A percentile compares a stretch with the other conserved stretches of the same genome.
phyloP scores from a whole-genome alignment of 2,888 invertebrate species.

The Lithophane leautieri region DNA sequence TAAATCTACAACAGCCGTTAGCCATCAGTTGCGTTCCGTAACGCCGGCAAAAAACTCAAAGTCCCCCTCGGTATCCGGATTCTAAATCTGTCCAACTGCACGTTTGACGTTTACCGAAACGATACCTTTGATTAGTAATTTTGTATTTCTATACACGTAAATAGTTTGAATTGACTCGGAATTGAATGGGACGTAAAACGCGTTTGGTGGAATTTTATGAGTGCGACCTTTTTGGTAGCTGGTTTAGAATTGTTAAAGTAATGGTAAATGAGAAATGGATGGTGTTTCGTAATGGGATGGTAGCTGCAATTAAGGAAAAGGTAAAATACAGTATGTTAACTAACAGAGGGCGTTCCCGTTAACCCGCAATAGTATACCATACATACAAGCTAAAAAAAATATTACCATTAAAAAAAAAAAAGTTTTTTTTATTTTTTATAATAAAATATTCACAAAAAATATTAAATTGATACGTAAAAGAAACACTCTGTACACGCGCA shows the following conservation, averaged over 20 bases:
- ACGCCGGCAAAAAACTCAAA: conserved; percentile 78
- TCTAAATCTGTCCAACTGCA: conserved; percentile 82
- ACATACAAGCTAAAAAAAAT: too few species aligned
- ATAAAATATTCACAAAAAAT: too few species aligned
- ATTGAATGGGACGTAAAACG: conserved; percentile 63
- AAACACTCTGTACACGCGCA: too few species aligned
- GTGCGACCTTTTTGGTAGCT: conserved; percentile 45
- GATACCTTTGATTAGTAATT: conserved; percentile 79
- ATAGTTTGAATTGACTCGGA: conserved; percentile 56
- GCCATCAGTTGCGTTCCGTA: conserved; percentile 74
- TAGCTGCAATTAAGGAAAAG: conserved; percentile 26
- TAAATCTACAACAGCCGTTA: conserved; percentile 59
- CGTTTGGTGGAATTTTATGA: conserved; percentile 56
- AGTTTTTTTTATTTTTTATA: too few species aligned
- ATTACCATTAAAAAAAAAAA: too few species aligned
- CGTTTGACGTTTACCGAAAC: conserved; percentile 78
- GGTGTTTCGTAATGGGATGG: conserved; percentile 10
- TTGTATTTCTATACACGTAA: conserved; percentile 68
- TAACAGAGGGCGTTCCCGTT: too few species aligned
- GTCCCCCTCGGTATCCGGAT: conserved; percentile 84
- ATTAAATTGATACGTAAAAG: too few species aligned
- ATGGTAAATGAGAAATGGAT: conserved; percentile 45
- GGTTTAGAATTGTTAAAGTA: conserved; percentile 30
- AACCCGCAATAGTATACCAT: too few species aligned
- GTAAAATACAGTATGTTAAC: too few species aligned